A percentile compares a stretch with the other conserved stretches of the same genome.
Evolutionary conservation across 2,113 vertebrate genomes (phyloP).

Genomic region (Ptychochromis oligacanthus): DNA sequence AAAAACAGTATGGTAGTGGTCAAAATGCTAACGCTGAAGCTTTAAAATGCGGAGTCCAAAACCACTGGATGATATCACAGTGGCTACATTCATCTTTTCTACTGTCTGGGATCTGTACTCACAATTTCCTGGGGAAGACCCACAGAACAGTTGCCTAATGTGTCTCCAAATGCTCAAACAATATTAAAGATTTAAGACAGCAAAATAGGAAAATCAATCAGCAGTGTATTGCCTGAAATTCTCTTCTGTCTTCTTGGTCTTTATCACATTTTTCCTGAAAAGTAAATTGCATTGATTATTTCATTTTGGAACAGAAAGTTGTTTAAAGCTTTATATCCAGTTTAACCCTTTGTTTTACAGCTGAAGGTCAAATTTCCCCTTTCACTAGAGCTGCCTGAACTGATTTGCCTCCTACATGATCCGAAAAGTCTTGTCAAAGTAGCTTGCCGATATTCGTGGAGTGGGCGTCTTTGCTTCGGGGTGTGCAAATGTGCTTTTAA

Average conservation of each 20-base stretch:
- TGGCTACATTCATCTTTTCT: too few relatives aligned
- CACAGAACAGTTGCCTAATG: background rate
- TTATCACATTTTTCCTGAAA: background rate
- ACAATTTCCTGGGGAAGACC: too few relatives aligned
- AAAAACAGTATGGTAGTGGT: background rate
- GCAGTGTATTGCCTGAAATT: too few relatives aligned
- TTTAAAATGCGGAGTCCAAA: too few relatives aligned
- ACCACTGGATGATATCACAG: too few relatives aligned
- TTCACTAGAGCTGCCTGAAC: background rate
- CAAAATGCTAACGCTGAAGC: background rate
- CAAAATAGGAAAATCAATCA: background rate
- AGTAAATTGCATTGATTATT: background rate
- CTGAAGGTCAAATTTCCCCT: background rate
- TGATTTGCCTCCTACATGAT: background rate
- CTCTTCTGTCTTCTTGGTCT: too few relatives aligned
- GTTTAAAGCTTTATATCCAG: background rate
- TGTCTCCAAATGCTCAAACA: background rate
- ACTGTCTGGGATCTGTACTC: too few relatives aligned
- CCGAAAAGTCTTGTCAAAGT: constrained; percentile 9
- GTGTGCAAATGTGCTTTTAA: constrained; percentile 57
- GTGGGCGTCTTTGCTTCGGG: constrained; percentile 38
- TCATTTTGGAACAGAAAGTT: background rate
- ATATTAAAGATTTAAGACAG: background rate
- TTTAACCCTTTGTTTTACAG: background rate
- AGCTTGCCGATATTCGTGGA: constrained; percentile 18